phyloP scores from a whole-genome alignment of 2,113 vertebrate species.

The Varanus komodoensis region DNA sequence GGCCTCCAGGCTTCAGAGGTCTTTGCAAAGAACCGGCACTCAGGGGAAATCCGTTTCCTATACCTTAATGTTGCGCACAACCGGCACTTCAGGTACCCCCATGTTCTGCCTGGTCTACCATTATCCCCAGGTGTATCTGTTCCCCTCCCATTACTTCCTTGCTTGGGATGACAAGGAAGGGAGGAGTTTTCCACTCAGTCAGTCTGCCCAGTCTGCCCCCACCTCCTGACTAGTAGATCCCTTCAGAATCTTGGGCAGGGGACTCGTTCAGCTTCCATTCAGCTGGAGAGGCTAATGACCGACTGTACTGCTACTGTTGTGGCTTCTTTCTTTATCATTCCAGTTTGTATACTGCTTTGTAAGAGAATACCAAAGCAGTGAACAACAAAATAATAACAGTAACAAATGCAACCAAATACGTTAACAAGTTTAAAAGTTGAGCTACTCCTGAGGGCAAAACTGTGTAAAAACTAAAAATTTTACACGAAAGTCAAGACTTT shows the following conservation, averaged over 20 bases:
- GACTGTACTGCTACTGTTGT: neutral
- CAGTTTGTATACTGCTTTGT: too few species aligned
- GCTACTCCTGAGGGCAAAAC: too few species aligned
- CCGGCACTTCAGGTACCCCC: slow-evolving; percentile 61
- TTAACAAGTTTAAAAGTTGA: too few species aligned
- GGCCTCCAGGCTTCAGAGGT: slow-evolving; percentile 26
- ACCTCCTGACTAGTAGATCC: neutral
- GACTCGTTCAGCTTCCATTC: too few species aligned
- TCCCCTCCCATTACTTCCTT: neutral
- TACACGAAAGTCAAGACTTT: too few species aligned
- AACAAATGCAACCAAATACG: too few species aligned
- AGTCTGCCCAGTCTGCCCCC: neutral
- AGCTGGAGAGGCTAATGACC: neutral
- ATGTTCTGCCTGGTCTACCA: too few species aligned
- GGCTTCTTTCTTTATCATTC: too few species aligned
- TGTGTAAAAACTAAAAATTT: too few species aligned
- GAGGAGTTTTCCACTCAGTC: too few species aligned
- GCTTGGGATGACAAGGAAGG: neutral
- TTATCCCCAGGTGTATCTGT: neutral
- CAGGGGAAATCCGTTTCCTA: slow-evolving; percentile 57
- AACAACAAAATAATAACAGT: too few species aligned
- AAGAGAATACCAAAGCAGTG: too few species aligned
- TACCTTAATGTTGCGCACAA: slow-evolving; percentile 70
- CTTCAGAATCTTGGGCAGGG: neutral
- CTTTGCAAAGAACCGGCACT: slow-evolving; percentile 35